Evolutionary conservation across 2,888 invertebrate genomes (phyloP).

Genomic region (Xanthia togata): DNA sequence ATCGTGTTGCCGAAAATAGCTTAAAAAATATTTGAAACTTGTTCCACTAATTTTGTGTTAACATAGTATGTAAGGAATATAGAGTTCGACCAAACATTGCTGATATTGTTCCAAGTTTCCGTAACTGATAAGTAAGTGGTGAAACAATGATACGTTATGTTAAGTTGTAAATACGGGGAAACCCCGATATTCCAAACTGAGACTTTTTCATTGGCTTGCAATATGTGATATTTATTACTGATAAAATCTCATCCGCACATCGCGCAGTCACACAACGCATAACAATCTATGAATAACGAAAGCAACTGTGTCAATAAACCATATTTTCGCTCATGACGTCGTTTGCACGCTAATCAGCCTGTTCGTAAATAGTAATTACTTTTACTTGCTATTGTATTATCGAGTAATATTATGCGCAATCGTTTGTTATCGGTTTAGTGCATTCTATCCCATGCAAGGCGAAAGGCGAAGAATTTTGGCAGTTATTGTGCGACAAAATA

Average conservation of each 20-base stretch:
- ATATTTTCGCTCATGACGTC: conserved; percentile 40
- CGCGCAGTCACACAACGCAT: not conserved
- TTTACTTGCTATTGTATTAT: conserved; percentile 46
- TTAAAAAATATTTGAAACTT: conserved; percentile 40
- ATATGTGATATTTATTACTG: not conserved
- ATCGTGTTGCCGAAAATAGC: conserved; percentile 57
- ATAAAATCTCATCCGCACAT: conserved; percentile 8
- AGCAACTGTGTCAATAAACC: conserved; percentile 33
- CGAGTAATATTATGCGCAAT: conserved; percentile 24
- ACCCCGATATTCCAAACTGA: conserved; percentile 1
- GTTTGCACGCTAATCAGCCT: conserved; percentile 27
- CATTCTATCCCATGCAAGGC: conserved; percentile 1
- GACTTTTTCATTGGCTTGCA: not conserved
- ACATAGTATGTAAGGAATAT: conserved; percentile 24
- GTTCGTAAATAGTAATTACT: conserved; percentile 46
- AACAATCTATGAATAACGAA: conserved; percentile 49
- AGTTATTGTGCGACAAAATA: not conserved
- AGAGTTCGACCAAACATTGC: conserved; percentile 10
- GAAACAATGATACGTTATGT: not conserved
- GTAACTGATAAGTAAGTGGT: conserved; percentile 4
- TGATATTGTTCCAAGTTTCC: not conserved
- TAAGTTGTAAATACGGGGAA: conserved; percentile 3
- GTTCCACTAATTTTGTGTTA: conserved; percentile 37
- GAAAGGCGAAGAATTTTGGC: not conserved
- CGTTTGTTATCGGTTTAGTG: conserved; percentile 27